phyloP scores from a whole-genome alignment of 2,888 invertebrate species.

The Melolontha melolontha region DNA sequence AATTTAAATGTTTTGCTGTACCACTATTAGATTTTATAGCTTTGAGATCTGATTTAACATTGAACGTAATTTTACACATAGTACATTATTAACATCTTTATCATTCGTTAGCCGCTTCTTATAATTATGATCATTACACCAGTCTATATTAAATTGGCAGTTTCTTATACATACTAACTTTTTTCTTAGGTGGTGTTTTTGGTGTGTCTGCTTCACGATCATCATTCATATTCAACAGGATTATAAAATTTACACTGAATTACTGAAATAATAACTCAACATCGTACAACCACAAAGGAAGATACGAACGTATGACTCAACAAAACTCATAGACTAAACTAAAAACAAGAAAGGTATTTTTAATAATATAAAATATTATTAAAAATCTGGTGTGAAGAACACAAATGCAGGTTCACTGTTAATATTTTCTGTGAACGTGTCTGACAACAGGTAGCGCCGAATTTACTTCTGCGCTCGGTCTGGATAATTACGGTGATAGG shows the following conservation, averaged over 20 bases:
- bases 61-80: conserved; percentile 15
- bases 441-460: too few relatives aligned
- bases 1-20: conserved; percentile 12
- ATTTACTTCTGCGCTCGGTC: too few relatives aligned
- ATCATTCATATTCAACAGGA: neutral
- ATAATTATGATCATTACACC: conserved; percentile 15
- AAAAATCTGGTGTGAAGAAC: too few relatives aligned
- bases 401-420: too few relatives aligned
- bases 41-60: conserved; percentile 17
- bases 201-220: conserved; percentile 13
- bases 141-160: conserved; percentile 22
- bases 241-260: neutral
- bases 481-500: too few relatives aligned
- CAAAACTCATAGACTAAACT: too few relatives aligned
- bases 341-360: too few relatives aligned
- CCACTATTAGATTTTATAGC: conserved; percentile 19
- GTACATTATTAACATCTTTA: conserved; percentile 25
- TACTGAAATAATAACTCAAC: conserved; percentile 1
- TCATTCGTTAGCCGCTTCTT: conserved; percentile 23
- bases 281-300: neutral
- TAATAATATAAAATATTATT: too few relatives aligned
- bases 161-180: conserved; percentile 13
- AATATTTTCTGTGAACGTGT: too few relatives aligned
- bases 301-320: conserved; percentile 3
- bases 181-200: conserved; percentile 13